Evolutionary conservation across 2,113 vertebrate species (phyloP), one percentile per base, ranked within the genome.

Genomic region (Hiodon tergisus): DNA sequence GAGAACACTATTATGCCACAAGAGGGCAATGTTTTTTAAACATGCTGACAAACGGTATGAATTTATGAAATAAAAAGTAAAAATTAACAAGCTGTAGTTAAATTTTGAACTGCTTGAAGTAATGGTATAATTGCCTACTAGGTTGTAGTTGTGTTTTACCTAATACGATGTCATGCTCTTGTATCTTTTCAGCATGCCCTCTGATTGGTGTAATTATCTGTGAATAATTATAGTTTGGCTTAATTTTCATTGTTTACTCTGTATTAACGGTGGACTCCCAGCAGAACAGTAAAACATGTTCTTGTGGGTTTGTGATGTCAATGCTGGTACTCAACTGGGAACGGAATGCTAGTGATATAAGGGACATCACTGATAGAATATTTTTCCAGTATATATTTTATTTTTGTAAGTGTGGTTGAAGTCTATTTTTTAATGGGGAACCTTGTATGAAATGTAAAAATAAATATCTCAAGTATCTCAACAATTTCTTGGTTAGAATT

Each of bases 331-430:
- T 17, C 60, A n/a, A 13, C 60, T 16, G n/a, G 60, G 31, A 46
- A 9, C 62, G 31, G 62, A 46, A 62, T 13, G 9, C 5, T 10
- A 10, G 31, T 11, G 46, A 66, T 47, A 66, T 66, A 31, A 31
- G 31, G 31, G 31, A 31, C 31, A 31, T 31, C 63, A 61, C 48
- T 47, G 9, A 66, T n/a, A 66, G 66, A 16, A n/a, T 65, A 46
- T 80, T 76, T 73, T 31, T 78, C 57, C 73, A 50, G 54, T 79
- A 70, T 16, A 2, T 46, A 71, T 6, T 83, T 75, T 83, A 82
- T 86, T 86, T 87, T 86, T 85, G 13, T 84, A 82, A 82, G 67
- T 54, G 73, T 74, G 65, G 5, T 69, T 52, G 17, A 5, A 69
- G 61, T 78, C 77, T 78, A 67, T 17, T 77, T 71, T 53, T 57